These are phyloP conservation scores for Bufo bufo DNA, from an alignment of 2,113 vertebrate species.

Conservation along the genomic window DNA sequence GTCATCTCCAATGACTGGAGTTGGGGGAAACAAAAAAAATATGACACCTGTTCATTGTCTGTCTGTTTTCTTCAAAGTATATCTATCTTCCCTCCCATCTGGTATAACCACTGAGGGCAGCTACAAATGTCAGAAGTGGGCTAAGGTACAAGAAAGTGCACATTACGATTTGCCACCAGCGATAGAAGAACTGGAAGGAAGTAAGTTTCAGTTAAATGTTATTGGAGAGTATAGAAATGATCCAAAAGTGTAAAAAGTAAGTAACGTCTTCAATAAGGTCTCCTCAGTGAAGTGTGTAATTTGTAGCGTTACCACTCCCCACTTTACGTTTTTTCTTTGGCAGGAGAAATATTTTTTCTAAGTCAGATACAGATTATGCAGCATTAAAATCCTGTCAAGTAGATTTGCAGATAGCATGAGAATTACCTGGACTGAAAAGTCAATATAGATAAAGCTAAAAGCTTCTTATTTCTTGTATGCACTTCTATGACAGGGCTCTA, in stretches of 20 bases:
- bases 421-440: slow-evolving; percentile 1
- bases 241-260: neutral
- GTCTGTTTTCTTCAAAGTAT: neutral
- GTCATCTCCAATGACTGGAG: neutral
- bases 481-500: neutral
- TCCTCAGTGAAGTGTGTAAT: neutral
- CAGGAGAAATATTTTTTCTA: neutral
- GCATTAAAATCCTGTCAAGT: slow-evolving; percentile 21
- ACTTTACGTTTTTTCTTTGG: neutral
- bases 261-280: neutral
- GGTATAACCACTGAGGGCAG: neutral
- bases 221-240: neutral
- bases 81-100: neutral
- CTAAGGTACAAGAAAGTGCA: neutral
- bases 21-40: neutral
- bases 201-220: neutral
- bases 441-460: neutral
- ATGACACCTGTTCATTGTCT: neutral
- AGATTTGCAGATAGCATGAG: slow-evolving; percentile 14
- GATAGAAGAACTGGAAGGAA: too few species aligned
- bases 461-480: neutral
- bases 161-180: neutral
- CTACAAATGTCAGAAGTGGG: neutral
- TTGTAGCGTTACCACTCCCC: neutral
- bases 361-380: slow-evolving; percentile 11